These are phyloP conservation scores for Naja naja DNA, from an alignment of 2,113 vertebrate species.

Conservation along the genomic window DNA sequence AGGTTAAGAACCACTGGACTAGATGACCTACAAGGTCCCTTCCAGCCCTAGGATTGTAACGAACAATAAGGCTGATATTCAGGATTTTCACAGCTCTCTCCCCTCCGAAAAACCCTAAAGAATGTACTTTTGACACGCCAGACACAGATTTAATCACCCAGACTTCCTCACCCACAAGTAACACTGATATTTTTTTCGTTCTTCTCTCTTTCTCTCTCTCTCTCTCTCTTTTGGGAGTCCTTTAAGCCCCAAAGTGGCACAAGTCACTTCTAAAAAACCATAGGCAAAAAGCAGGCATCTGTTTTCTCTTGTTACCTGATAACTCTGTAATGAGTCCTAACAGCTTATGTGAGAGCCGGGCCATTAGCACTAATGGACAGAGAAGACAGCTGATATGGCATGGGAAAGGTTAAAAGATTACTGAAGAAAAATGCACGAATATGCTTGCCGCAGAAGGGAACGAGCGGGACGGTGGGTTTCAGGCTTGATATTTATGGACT, in stretches of 20 bases:
- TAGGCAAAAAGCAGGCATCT: constrained; percentile 63
- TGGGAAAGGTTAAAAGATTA: constrained; percentile 75
- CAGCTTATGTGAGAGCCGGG: constrained; percentile 81
- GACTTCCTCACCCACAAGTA: constrained; percentile 63
- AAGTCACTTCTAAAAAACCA: constrained; percentile 79
- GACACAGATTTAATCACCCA: constrained; percentile 58
- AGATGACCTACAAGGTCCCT: not conserved
- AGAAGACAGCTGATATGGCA: constrained; percentile 66
- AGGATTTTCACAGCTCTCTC: not conserved
- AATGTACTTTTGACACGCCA: constrained; percentile 49
- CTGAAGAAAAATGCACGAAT: constrained; percentile 57
- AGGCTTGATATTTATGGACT: constrained; percentile 56
- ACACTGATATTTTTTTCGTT: constrained; percentile 58
- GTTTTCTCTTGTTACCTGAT: constrained; percentile 80
- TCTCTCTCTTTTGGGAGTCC: constrained; percentile 48
- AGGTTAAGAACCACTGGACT: too few relatives aligned
- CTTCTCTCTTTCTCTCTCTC: constrained; percentile 12
- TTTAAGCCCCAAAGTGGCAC: constrained; percentile 65
- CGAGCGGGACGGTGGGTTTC: constrained; percentile 48
- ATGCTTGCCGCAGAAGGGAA: constrained; percentile 44
- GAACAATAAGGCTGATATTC: constrained; percentile 23
- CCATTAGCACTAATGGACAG: constrained; percentile 82
- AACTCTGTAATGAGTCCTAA: constrained; percentile 81
- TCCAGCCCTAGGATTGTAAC: not conserved
- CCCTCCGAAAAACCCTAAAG: constrained; percentile 6